phyloP scores from a whole-genome alignment of 1,140 invertebrate species.

The Nephila pilipes region DNA sequence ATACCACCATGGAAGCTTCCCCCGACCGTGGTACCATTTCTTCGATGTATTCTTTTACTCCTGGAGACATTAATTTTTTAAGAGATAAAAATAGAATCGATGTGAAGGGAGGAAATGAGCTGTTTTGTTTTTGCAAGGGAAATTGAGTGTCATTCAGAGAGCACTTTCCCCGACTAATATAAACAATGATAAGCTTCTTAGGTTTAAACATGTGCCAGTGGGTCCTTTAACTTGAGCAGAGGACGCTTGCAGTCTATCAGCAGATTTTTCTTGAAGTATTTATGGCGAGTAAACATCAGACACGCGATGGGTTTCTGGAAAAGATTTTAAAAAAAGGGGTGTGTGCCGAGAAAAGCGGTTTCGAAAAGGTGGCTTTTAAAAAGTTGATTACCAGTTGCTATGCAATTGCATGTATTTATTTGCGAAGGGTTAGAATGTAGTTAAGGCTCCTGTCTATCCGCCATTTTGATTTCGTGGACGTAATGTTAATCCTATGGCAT shows the following conservation, averaged over 20 bases:
- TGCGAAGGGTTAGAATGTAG: no score
- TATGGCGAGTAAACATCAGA: conserved; percentile 12
- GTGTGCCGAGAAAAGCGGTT: background rate
- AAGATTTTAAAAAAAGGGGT: background rate
- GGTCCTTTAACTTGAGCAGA: background rate
- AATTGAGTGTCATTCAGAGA: conserved; percentile 58
- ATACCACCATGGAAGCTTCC: background rate
- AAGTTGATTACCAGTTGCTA: background rate
- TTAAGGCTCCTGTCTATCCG: no score
- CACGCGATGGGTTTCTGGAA: background rate
- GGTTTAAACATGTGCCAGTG: conserved; percentile 44
- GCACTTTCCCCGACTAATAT: conserved; percentile 48
- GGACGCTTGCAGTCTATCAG: conserved; percentile 22
- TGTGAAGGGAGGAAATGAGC: conserved; percentile 2
- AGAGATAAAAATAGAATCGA: conserved; percentile 33
- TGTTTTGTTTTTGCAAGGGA: conserved; percentile 42
- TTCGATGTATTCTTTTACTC: background rate
- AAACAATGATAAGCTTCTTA: conserved; percentile 58
- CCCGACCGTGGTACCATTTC: background rate
- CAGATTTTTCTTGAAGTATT: conserved; percentile 21
- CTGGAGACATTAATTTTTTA: conserved; percentile 24
- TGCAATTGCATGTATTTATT: background rate
- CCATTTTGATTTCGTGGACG: no score
- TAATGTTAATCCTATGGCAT: no score
- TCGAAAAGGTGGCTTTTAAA: background rate